A percentile compares a stretch with the other conserved stretches of the same genome.
Evolutionary conservation across 2,888 invertebrate species (phyloP).

Genomic region (Choreutis nemorana): DNA sequence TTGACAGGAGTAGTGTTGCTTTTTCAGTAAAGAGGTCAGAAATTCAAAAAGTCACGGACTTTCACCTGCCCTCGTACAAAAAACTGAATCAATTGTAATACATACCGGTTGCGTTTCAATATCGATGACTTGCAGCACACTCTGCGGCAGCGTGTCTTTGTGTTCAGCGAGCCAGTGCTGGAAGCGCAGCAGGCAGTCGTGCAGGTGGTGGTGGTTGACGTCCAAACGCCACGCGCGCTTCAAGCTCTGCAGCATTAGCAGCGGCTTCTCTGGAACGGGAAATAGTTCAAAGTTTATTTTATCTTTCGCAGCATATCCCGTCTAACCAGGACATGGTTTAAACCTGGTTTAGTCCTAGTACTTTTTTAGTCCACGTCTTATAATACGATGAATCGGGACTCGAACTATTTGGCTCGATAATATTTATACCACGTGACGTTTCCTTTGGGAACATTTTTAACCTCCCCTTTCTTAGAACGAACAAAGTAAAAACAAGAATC

Average conservation of each 20-base stretch:
- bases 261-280: conserved; percentile 75
- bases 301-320: not conserved
- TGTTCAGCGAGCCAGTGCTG: conserved; percentile 37
- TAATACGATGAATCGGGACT: too few relatives aligned
- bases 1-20: conserved; percentile 4
- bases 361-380: too few relatives aligned
- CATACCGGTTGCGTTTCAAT: conserved; percentile 65
- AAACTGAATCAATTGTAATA: too few relatives aligned
- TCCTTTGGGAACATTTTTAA: too few relatives aligned
- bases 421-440: too few relatives aligned
- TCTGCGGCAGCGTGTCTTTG: conserved; percentile 37
- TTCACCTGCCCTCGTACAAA: conserved; percentile 43
- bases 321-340: not conserved
- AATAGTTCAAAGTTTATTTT: not conserved
- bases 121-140: conserved; percentile 61
- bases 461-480: too few relatives aligned
- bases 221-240: conserved; percentile 83
- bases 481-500: too few relatives aligned
- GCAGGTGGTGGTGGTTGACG: conserved; percentile 78
- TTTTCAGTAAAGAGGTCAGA: conserved; percentile 17
- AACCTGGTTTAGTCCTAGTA: too few relatives aligned
- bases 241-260: conserved; percentile 95
- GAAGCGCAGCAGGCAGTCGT: conserved; percentile 87
- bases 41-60: too few relatives aligned
- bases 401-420: too few relatives aligned